phyloP scores from a whole-genome alignment of 2,113 vertebrate species.

The Sphyrna mokarran region DNA sequence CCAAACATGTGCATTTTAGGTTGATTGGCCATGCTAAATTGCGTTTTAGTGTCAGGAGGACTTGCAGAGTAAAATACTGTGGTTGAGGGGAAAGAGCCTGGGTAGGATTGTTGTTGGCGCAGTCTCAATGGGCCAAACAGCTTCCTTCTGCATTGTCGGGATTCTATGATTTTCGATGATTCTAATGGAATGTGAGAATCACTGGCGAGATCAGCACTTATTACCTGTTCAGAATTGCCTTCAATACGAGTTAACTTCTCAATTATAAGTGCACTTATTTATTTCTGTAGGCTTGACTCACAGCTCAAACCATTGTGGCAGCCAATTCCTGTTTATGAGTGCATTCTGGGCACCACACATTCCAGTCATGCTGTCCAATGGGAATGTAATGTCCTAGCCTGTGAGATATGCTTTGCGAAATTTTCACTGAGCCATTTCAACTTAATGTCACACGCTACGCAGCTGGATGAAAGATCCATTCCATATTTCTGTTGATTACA shows the following conservation, averaged over 20 bases:
- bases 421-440: neutral
- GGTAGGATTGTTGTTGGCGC: too few relatives aligned
- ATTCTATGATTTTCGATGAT: too few relatives aligned
- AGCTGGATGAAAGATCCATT: neutral
- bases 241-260: neutral
- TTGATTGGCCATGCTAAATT: too few relatives aligned
- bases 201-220: neutral
- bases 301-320: neutral
- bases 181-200: neutral
- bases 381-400: neutral
- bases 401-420: neutral
- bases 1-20: too few relatives aligned
- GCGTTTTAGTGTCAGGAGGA: too few relatives aligned
- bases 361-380: neutral
- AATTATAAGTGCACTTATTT: neutral
- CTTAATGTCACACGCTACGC: neutral
- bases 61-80: too few relatives aligned
- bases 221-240: neutral
- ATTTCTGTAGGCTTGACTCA: neutral
- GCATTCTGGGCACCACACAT: neutral
- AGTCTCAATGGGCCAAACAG: too few relatives aligned
- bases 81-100: too few relatives aligned
- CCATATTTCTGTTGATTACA: slow-evolving; percentile 8
- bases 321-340: neutral
- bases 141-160: too few relatives aligned